Base-by-base conservation (phyloP, 1,140 invertebrate genomes). In the Heliconius himera region DNA sequence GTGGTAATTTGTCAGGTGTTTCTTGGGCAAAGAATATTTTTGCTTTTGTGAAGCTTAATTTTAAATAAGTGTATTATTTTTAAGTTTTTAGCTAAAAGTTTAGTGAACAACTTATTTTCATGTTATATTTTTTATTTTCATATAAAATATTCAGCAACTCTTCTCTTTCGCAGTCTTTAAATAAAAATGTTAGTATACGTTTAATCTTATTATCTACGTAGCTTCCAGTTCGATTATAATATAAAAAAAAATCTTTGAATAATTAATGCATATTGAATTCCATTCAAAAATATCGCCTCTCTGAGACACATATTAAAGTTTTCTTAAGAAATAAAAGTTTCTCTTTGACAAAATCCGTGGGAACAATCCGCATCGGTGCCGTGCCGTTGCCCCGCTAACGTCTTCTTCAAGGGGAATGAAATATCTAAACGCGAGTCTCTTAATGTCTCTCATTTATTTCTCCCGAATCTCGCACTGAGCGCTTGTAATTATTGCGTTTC, bases 361-460 rank as follows among this genome's bases (percentile, higher is more conserved):
- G 93, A 94, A 94, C 88, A 89, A 84, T 81, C 82, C 88, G 84
- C 87, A 85, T 76, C 79, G 87, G 84, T 81, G 80, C 85, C 88
- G 80, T 79, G 76, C 86, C 82, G 80, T 83, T 82, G 81, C 84
- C 80, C 80, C 84, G 86, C 89, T 91, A 92, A 93, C 91, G 88
- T 94, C 91, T 94, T 93, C 89, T 91, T 93, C 86, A 86, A 89
- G 90, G 88, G 90, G 90, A 88, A 90, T 93, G 93, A 94, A 94
- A 94, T 94, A 94, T 93, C 91, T 92, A 88, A 93, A 92, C 91
- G 91, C 87, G 88, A 93, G 83, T 93, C 91, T 90, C 91, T 91
- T 94, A 94, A 94, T 92, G 91, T 82, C 84, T 66, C 90, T 93
- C 91, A 92, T 94, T 93, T 94, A 93, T 94, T 92, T 88, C 89